These are phyloP conservation scores for Trachelus stipa DNA, from an alignment of 2,888 invertebrate genomes.

Conservation along the genomic window DNA sequence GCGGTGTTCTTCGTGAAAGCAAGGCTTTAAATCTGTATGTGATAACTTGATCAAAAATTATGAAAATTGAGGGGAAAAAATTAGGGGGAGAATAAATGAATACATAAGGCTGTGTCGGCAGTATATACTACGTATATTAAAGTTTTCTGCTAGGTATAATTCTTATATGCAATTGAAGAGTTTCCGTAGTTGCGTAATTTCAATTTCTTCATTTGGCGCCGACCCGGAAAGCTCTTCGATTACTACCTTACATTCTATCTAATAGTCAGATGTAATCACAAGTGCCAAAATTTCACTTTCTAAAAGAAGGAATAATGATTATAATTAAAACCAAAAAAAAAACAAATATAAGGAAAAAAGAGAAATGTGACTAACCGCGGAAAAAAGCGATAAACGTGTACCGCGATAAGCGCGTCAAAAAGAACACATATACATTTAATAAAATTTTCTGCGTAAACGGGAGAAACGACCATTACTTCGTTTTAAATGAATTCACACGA, in stretches of 20 bases:
- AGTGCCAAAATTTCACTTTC: constrained; percentile 25
- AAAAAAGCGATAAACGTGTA: too few relatives aligned
- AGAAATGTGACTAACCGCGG: too few relatives aligned
- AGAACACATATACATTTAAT: too few relatives aligned
- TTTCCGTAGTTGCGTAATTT: constrained; percentile 11
- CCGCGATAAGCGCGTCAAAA: too few relatives aligned
- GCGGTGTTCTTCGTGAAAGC: neutral
- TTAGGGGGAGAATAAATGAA: neutral
- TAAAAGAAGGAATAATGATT: neutral
- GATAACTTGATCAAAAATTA: neutral
- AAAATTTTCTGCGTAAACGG: too few relatives aligned
- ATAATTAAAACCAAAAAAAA: neutral
- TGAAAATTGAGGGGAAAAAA: neutral
- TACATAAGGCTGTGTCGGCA: constrained; percentile 38
- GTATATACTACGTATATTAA: constrained; percentile 24
- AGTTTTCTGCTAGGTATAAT: constrained; percentile 17
- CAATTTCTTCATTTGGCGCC: constrained; percentile 13
- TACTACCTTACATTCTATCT: neutral
- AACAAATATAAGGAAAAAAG: neutral
- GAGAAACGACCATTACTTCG: neutral
- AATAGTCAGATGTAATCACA: constrained; percentile 19
- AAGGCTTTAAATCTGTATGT: neutral
- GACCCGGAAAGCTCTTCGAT: constrained; percentile 13
- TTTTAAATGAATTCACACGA: neutral
- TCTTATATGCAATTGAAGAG: constrained; percentile 12